A percentile compares a stretch with the other conserved stretches of the same genome.
Evolutionary conservation across 1,140 invertebrate species (phyloP).

Genomic region (Hyposmocoma kahamanoa): DNA sequence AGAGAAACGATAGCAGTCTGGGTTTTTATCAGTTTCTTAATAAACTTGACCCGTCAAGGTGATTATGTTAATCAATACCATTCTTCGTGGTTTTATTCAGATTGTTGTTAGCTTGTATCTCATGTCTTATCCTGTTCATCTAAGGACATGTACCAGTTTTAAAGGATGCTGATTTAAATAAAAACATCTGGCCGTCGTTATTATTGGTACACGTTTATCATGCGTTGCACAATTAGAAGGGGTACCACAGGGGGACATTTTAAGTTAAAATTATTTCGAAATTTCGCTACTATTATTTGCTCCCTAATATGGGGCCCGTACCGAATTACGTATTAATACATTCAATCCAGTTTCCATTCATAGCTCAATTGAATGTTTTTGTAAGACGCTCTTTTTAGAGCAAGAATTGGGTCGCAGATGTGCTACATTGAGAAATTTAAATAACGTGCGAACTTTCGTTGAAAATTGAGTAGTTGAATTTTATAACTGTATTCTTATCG

Average conservation of each 20-base stretch:
- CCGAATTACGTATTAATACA: slow-evolving; percentile 68
- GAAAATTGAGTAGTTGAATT: no score
- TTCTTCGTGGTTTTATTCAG: no score
- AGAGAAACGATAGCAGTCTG: no score
- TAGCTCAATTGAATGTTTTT: slow-evolving; percentile 64
- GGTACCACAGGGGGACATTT: slow-evolving; percentile 27
- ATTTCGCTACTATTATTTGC: slow-evolving; percentile 59
- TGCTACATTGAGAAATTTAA: slow-evolving; percentile 61
- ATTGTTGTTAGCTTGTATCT: no score
- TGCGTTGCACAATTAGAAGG: slow-evolving; percentile 32
- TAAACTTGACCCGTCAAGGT: no score
- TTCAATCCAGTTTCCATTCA: slow-evolving; percentile 70
- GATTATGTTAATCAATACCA: no score
- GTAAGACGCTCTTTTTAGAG: slow-evolving; percentile 54
- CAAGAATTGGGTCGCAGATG: slow-evolving; percentile 67
- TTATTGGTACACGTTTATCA: slow-evolving; percentile 30
- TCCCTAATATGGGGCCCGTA: slow-evolving; percentile 62
- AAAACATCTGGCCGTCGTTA: slow-evolving; percentile 26
- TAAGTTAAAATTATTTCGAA: slow-evolving; percentile 40
- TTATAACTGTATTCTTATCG: no score
- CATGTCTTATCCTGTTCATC: no score
- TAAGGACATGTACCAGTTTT: no score
- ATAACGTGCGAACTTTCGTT: slow-evolving; percentile 51
- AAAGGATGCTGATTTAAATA: slow-evolving; percentile 6
- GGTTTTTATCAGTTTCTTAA: no score